Evolutionary conservation across 2,797 vertebrate species (phyloP).

Genomic region (Acomys russatus): DNA sequence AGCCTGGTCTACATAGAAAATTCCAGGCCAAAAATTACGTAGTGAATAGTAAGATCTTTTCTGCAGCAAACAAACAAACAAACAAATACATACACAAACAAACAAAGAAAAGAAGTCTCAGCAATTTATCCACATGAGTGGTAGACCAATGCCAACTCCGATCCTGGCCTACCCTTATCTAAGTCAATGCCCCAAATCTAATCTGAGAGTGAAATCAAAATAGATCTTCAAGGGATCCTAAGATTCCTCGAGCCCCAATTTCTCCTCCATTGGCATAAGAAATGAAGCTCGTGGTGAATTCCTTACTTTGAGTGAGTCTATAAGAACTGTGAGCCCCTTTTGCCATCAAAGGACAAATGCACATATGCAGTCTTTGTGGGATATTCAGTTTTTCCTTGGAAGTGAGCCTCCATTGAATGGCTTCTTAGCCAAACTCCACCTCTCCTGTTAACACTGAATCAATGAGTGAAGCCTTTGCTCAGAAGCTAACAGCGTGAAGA

Average conservation of each 20-base stretch:
- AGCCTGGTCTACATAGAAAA: not conserved
- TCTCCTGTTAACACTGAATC: conserved; percentile 73
- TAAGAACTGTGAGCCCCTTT: conserved; percentile 59
- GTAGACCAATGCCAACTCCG: not conserved
- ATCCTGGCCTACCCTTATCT: not conserved
- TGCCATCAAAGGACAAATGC: conserved; percentile 73
- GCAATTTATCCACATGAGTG: not conserved
- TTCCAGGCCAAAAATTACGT: not conserved
- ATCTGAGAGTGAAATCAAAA: conserved; percentile 42
- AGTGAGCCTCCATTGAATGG: conserved; percentile 64
- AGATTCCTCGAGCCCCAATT: conserved; percentile 60
- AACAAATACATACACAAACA: not conserved
- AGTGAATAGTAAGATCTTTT: not conserved
- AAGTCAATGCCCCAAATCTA: not conserved
- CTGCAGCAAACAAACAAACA: not conserved
- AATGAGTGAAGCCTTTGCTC: conserved; percentile 67
- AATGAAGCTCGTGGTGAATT: conserved; percentile 64
- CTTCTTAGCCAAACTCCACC: conserved; percentile 67
- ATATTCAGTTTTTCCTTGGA: conserved; percentile 45
- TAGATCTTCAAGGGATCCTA: conserved; percentile 40
- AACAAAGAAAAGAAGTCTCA: not conserved
- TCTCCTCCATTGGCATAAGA: conserved; percentile 55
- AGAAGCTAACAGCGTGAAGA: conserved; percentile 49
- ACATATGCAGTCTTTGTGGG: conserved; percentile 66
- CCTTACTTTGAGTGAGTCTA: conserved; percentile 63